Conservation (phyloP, 1,140 invertebrate species). For the Sarcophaga bullata region DNA sequence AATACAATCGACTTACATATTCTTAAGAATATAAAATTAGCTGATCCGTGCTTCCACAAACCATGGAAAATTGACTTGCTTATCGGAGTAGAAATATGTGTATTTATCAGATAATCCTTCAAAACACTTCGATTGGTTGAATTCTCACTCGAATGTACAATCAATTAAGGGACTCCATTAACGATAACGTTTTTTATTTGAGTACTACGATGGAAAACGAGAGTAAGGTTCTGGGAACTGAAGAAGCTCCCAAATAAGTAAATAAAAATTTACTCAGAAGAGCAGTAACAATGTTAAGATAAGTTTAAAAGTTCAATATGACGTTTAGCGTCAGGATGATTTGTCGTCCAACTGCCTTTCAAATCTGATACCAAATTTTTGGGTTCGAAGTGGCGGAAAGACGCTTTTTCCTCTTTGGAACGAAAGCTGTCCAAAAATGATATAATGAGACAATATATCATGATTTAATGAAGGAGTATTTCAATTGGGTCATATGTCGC, state of each 20-base stretch:
- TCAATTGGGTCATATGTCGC: constrained; percentile 42
- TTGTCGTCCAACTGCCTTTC: constrained; percentile 13
- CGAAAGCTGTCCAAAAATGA: too few relatives aligned
- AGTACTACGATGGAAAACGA: neutral
- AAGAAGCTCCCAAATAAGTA: neutral
- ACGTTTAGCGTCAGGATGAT: neutral
- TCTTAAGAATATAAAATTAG: too few relatives aligned
- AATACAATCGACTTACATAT: too few relatives aligned
- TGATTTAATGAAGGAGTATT: constrained; percentile 43
- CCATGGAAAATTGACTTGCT: too few relatives aligned
- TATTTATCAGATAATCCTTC: too few relatives aligned
- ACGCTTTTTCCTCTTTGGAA: neutral
- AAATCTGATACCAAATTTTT: neutral
- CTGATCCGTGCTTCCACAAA: too few relatives aligned
- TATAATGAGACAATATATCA: neutral
- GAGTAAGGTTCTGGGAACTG: neutral
- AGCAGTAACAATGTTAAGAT: neutral
- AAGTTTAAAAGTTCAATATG: neutral
- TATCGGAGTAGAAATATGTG: too few relatives aligned
- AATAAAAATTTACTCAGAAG: neutral
- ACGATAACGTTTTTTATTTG: neutral
- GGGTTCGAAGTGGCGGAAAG: neutral
- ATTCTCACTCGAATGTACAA: neutral
- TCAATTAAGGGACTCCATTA: neutral
- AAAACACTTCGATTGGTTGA: constrained; percentile 10